Evolutionary conservation across 2,113 vertebrate genomes (phyloP).

Genomic region (Hystrix brachyura): DNA sequence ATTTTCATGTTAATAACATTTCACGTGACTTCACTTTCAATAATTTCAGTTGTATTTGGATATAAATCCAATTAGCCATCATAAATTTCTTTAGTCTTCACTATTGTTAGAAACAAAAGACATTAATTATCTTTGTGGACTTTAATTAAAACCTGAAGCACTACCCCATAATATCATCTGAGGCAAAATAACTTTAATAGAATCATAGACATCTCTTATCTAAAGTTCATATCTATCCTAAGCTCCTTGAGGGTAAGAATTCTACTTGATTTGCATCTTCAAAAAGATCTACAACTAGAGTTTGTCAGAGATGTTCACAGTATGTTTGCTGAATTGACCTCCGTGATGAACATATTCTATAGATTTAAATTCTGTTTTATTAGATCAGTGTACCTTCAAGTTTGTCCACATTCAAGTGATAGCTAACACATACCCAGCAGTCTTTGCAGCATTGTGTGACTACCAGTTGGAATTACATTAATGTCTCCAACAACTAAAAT

Average conservation of each 20-base stretch:
- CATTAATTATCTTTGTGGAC: background rate
- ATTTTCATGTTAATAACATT: slow-evolving; percentile 18
- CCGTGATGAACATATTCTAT: background rate
- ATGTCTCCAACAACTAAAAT: background rate
- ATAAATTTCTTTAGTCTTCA: background rate
- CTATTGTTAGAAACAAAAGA: background rate
- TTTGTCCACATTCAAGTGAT: background rate
- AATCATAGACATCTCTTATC: background rate
- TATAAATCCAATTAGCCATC: background rate
- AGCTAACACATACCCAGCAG: background rate
- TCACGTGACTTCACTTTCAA: slow-evolving; percentile 5
- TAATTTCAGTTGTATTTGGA: background rate
- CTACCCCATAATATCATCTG: background rate
- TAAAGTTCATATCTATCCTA: background rate
- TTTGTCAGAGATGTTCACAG: background rate
- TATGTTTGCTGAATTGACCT: background rate
- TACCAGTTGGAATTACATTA: background rate
- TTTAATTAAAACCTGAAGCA: background rate
- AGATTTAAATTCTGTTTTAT: background rate
- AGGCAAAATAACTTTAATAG: background rate
- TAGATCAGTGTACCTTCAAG: background rate
- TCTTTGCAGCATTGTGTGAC: background rate
- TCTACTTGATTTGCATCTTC: background rate
- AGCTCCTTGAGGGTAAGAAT: background rate
- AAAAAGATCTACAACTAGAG: background rate